phyloP scores from a whole-genome alignment of 2,797 vertebrate genomes.

The Discoglossus pictus region DNA sequence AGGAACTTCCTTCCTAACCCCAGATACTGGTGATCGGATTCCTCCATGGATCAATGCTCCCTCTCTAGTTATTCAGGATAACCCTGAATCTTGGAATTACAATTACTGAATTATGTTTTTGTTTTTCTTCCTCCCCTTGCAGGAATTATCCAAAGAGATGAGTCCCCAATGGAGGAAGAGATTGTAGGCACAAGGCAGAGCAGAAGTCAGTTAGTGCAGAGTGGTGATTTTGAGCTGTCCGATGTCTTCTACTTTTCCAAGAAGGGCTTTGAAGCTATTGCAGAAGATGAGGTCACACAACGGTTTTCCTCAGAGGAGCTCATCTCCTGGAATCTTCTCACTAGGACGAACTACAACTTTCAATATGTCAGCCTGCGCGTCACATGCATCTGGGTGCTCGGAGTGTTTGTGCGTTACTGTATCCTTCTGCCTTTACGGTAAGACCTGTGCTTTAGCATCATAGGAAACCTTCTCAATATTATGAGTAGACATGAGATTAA shows the following conservation, averaged over 20 bases:
- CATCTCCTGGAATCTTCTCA: constrained; percentile 94
- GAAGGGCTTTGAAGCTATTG: constrained; percentile 89
- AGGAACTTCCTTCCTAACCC: too few relatives aligned
- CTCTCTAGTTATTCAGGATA: too few relatives aligned
- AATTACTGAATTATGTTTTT: too few relatives aligned
- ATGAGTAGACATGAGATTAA: too few relatives aligned
- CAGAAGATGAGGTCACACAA: constrained; percentile 92
- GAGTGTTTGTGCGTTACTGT: constrained; percentile 86
- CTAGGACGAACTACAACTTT: constrained; percentile 92
- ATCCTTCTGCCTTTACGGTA: constrained; percentile 88
- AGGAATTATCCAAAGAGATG: constrained; percentile 89
- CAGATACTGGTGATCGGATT: too few relatives aligned
- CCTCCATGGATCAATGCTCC: too few relatives aligned
- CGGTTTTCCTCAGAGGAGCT: constrained; percentile 95
- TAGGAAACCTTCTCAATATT: too few relatives aligned
- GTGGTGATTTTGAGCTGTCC: constrained; percentile 79
- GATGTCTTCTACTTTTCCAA: constrained; percentile 89
- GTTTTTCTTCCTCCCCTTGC: constrained; percentile 47
- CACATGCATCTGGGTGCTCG: constrained; percentile 87
- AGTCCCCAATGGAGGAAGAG: constrained; percentile 87
- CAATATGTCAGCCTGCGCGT: constrained; percentile 88
- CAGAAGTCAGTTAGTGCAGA: constrained; percentile 55
- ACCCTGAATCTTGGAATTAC: too few relatives aligned
- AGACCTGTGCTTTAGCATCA: too few relatives aligned
- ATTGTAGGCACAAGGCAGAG: constrained; percentile 71